Evolutionary conservation across 2,797 vertebrate species (phyloP), one percentile per base, ranked within the genome.

Genomic region (Phoeniculus purpureus): DNA sequence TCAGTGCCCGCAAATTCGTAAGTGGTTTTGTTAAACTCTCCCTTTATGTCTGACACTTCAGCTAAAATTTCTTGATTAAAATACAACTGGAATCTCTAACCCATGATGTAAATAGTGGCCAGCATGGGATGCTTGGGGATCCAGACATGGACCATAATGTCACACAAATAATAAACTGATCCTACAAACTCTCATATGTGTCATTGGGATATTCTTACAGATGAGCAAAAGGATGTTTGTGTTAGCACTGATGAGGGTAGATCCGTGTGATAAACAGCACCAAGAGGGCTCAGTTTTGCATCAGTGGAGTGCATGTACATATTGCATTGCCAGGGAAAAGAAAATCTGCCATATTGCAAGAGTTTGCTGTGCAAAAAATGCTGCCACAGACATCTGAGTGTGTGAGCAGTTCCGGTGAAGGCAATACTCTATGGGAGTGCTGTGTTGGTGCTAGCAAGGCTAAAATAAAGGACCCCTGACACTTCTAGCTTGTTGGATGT

Each of bases 241-340:
- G 74, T 76, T 89, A 85, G 85, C 83, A 91, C 89, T 91, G 74
- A 86, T 87, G 76, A 94, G 54, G 93, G 89, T 95, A 78, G 87
- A 89, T 95, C 87, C 74, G 70, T 71, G 67, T 74, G 77, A 81
- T 87, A 92, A 92, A 85, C 91, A 89, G 77, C 82, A 84, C 54
- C 93, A 91, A 95, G 89, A 85, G 85, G 80, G 85, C 77, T 94
- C 89, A 73, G 71, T 73, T 94, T 91, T 94, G 85, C 85, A 93
- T 94, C 80, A 85, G 34, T 81, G 64, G 73, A 87, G 52, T 83
- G 34, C 52, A 85, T 92, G 90, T 95, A 85, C 91, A 92, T 85
- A 76, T 79, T 87, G 85, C 68, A 60, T 52, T 86, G 60, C 71
- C 43, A 83, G 51, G 65, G 72, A 88, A 90, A 89, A 81, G 80